These are phyloP conservation scores for Allophyes oxyacanthae DNA, from an alignment of 2,888 invertebrate genomes.

Conservation along the genomic window DNA sequence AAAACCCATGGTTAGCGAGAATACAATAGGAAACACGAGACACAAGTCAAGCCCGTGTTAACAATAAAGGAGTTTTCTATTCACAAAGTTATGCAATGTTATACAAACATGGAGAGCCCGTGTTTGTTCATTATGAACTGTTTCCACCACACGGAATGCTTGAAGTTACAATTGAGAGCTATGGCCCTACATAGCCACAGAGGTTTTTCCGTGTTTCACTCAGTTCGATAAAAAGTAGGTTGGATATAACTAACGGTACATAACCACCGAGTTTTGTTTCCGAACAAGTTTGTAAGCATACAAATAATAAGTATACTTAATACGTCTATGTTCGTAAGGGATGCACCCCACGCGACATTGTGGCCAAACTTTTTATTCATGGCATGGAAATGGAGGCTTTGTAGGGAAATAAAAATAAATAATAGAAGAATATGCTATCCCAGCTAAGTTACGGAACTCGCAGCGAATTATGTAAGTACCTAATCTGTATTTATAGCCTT, in stretches of 20 bases:
- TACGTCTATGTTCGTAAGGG: neutral
- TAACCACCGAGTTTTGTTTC: conserved; percentile 22
- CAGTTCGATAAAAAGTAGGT: conserved; percentile 21
- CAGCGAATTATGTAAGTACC: conserved; percentile 1
- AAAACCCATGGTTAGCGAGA: no score
- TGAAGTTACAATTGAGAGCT: conserved; percentile 36
- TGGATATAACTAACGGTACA: conserved; percentile 16
- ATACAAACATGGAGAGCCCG: neutral
- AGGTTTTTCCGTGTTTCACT: conserved; percentile 13
- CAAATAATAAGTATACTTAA: neutral
- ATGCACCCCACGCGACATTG: conserved; percentile 12
- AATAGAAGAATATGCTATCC: conserved; percentile 26
- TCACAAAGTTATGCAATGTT: neutral
- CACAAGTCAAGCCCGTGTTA: neutral
- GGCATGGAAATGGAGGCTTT: conserved; percentile 14
- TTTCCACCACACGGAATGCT: conserved; percentile 6
- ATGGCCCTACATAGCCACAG: neutral
- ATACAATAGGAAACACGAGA: no score
- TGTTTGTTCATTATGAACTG: conserved; percentile 35
- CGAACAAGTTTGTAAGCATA: conserved; percentile 14
- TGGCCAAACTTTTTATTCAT: conserved; percentile 26
- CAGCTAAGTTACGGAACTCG: conserved; percentile 1
- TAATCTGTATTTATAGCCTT: conserved; percentile 11
- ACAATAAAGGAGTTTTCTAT: conserved; percentile 9
- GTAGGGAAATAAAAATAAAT: conserved; percentile 35